Evolutionary conservation across 2,888 invertebrate species (phyloP).

Genomic region (Clostera curtula): DNA sequence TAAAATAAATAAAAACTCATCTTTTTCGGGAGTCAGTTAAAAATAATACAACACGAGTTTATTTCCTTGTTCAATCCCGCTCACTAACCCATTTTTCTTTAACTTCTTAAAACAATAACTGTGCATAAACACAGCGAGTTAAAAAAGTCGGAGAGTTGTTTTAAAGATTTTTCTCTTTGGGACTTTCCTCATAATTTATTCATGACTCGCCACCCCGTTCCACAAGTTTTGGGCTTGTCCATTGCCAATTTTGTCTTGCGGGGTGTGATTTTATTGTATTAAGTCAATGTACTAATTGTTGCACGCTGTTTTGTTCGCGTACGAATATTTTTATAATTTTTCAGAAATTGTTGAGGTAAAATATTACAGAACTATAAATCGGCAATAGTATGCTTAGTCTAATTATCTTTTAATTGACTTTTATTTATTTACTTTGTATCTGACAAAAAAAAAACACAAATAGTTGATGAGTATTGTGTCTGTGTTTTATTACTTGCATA

Average conservation of each 20-base stretch:
- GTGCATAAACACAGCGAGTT: conserved; percentile 22
- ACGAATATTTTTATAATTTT: background rate
- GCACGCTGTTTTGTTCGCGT: background rate
- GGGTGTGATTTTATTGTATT: conserved; percentile 11
- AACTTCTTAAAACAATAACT: conserved; percentile 22
- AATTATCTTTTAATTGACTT: too few relatives aligned
- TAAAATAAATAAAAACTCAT: too few relatives aligned
- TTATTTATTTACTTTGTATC: too few relatives aligned
- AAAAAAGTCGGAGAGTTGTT: conserved; percentile 23
- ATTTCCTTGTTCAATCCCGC: too few relatives aligned
- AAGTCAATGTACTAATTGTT: conserved; percentile 10
- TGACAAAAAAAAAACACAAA: too few relatives aligned
- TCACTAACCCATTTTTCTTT: conserved; percentile 14
- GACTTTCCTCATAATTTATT: conserved; percentile 38
- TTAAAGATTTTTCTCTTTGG: conserved; percentile 26
- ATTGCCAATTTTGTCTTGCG: conserved; percentile 17
- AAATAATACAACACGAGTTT: too few relatives aligned
- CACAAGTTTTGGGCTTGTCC: conserved; percentile 20
- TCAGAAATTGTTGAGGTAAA: too few relatives aligned
- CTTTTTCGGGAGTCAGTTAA: too few relatives aligned
- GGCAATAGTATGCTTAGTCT: too few relatives aligned
- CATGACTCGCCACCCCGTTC: conserved; percentile 27
- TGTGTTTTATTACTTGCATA: too few relatives aligned
- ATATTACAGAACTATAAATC: too few relatives aligned
- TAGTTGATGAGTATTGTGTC: too few relatives aligned